Percentiles rank a stretch among this genome's conserved stretches.
phyloP scores from a whole-genome alignment of 2,113 vertebrate species.

The Garra rufa region DNA sequence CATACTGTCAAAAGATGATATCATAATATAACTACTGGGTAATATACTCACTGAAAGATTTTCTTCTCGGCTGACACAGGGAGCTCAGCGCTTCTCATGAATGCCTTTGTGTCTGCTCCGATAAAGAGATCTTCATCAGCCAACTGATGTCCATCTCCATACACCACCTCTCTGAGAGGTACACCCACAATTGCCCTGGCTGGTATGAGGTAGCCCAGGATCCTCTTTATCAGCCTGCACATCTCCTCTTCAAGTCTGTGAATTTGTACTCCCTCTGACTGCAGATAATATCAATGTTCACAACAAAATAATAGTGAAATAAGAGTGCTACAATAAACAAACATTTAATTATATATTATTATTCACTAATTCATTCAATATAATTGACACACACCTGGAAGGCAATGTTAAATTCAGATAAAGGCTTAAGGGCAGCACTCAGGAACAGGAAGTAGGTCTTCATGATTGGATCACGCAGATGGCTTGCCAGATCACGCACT shows the following conservation, averaged over 20 bases:
- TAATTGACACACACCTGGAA: neutral
- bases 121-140: neutral
- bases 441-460: slow-evolving; percentile 4
- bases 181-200: slow-evolving; percentile 16
- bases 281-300: slow-evolving; percentile 1
- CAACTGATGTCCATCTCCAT: slow-evolving; percentile 1
- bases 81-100: too few species aligned
- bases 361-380: slow-evolving; percentile 1
- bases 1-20: slow-evolving; percentile 27
- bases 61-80: too few species aligned
- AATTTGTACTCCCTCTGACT: slow-evolving; percentile 37
- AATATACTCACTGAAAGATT: slow-evolving; percentile 7
- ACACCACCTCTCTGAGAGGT: slow-evolving; percentile 10
- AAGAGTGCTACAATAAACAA: neutral
- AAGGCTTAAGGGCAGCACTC: slow-evolving; percentile 35
- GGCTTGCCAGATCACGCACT: slow-evolving; percentile 1
- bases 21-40: slow-evolving; percentile 13
- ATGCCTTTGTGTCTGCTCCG: neutral
- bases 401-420: slow-evolving; percentile 28
- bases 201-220: slow-evolving; percentile 9
- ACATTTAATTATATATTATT: neutral
- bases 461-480: neutral
- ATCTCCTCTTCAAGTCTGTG: slow-evolving; percentile 38
- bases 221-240: slow-evolving; percentile 7
- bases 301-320: slow-evolving; percentile 5